Percentiles rank a stretch among this genome's conserved stretches.
phyloP scores from a whole-genome alignment of 2,113 vertebrate genomes.

The Dendropsophus ebraccatus region DNA sequence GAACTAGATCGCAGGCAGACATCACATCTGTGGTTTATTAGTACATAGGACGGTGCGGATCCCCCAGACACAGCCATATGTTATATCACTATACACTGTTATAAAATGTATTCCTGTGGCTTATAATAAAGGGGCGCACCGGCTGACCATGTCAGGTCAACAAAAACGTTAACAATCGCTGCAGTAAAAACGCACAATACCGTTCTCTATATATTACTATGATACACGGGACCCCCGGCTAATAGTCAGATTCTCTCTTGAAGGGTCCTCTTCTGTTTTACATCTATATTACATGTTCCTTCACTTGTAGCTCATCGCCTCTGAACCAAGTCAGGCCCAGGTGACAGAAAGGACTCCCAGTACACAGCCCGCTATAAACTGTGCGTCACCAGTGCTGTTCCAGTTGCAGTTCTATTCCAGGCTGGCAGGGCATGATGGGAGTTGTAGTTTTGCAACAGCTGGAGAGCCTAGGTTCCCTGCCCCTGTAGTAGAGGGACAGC shows the following conservation, averaged over 20 bases:
- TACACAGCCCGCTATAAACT: no score
- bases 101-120: background rate
- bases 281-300: background rate
- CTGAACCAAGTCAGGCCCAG: background rate
- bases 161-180: background rate
- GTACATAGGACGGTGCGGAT: background rate
- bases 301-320: background rate
- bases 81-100: no score
- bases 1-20: background rate
- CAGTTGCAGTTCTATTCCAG: no score
- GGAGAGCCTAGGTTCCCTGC: no score
- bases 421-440: no score
- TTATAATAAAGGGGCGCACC: background rate
- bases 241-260: background rate
- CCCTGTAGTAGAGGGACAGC: no score
- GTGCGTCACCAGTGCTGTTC: no score
- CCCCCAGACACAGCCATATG: background rate
- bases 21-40: background rate
- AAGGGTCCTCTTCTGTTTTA: background rate
- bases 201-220: slow-evolving; percentile 3
- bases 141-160: background rate
- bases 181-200: background rate
- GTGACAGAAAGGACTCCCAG: no score
- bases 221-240: background rate
- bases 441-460: no score